Conservation (phyloP, 2,113 vertebrate genomes). For the Coptodon bakossiorum region DNA sequence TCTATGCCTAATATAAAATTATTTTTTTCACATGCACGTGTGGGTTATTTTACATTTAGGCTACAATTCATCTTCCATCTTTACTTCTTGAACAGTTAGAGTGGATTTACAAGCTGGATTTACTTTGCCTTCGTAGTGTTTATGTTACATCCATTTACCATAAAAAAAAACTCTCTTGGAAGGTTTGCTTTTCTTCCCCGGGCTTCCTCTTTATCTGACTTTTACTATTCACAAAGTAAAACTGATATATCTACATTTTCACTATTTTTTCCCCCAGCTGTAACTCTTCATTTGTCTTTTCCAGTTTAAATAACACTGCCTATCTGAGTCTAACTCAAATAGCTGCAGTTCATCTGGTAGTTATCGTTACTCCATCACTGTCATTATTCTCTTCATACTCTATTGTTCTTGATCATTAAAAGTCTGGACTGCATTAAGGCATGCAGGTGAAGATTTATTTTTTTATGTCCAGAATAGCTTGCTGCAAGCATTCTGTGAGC, state of each 20-base stretch:
- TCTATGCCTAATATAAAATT: background rate
- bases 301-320: background rate
- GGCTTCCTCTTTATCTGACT: background rate
- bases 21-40: background rate
- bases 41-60: background rate
- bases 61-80: background rate
- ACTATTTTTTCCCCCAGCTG: background rate
- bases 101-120: background rate
- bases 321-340: slow-evolving; percentile 11
- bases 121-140: background rate
- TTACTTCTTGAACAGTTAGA: background rate
- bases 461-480: background rate
- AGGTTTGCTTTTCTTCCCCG: background rate
- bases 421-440: background rate
- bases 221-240: background rate
- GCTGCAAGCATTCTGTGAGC: background rate
- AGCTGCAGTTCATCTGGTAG: background rate
- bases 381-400: background rate
- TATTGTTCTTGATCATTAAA: background rate
- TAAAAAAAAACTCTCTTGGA: background rate
- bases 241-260: slow-evolving; percentile 6
- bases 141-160: background rate
- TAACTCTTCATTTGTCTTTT: background rate
- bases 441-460: background rate
- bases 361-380: background rate